phyloP scores from a whole-genome alignment of 2,888 invertebrate genomes.

The Drosophila monieri region DNA sequence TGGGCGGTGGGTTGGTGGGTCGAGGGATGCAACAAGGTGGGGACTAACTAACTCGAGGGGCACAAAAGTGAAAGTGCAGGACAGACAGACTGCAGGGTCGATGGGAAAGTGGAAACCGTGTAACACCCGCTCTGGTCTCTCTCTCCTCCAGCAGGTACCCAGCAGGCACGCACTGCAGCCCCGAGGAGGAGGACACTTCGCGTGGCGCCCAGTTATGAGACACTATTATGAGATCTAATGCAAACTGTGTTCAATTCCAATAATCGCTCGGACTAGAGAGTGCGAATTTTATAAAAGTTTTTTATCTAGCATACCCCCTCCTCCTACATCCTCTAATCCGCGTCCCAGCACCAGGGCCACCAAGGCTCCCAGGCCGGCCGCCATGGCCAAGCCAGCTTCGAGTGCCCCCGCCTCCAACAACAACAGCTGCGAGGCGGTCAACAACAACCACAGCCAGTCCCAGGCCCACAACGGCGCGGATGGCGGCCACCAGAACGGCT shows the following conservation, averaged over 20 bases:
- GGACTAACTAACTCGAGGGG: background rate
- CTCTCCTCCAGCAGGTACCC: background rate
- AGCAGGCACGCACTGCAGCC: no score
- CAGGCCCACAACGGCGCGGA: conserved; percentile 1
- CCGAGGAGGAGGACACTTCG: background rate
- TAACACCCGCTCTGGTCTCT: background rate
- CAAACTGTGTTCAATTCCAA: conserved; percentile 64
- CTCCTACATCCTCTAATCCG: background rate
- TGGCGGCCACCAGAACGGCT: conserved; percentile 57
- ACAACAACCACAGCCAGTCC: conserved; percentile 22
- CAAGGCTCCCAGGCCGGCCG: conserved; percentile 43
- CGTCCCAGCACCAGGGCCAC: conserved; percentile 14
- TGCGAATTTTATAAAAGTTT: conserved; percentile 58
- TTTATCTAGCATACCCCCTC: conserved; percentile 19
- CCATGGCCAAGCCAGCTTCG: conserved; percentile 61
- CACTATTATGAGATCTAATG: conserved; percentile 58
- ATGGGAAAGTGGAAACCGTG: background rate
- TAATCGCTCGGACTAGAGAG: conserved; percentile 50
- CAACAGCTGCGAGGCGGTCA: conserved; percentile 33
- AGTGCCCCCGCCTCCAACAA: conserved; percentile 31
- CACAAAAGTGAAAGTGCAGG: no score
- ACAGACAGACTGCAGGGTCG: no score
- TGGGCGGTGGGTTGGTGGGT: background rate
- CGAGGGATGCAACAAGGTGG: conserved; percentile 1
- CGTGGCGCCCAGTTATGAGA: conserved; percentile 49